Percentiles rank a stretch among this genome's conserved stretches.
phyloP scores from a whole-genome alignment of 1,140 invertebrate species.

The Lepidurus arcticus region DNA sequence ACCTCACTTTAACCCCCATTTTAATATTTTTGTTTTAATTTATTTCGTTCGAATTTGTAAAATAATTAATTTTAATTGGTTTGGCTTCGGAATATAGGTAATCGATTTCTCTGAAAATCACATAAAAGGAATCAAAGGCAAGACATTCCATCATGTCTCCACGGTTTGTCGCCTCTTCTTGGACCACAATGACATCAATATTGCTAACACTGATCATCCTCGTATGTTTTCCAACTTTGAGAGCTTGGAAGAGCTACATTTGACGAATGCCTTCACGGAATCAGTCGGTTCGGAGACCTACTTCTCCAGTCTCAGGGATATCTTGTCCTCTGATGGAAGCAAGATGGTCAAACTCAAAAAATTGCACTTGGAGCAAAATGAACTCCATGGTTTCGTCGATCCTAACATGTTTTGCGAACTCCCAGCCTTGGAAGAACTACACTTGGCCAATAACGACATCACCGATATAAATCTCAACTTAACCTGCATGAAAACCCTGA shows the following conservation, averaged over 20 bases:
- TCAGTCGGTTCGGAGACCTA: conserved; percentile 39
- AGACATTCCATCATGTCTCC: conserved; percentile 67
- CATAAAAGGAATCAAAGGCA: conserved; percentile 67
- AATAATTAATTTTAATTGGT: neutral
- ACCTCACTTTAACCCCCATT: no score
- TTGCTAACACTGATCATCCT: conserved; percentile 59
- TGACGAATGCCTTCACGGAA: conserved; percentile 69
- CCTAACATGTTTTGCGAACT: conserved; percentile 63
- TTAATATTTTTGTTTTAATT: no score
- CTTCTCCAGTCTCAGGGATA: conserved; percentile 54
- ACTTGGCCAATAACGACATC: conserved; percentile 59
- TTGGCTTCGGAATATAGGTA: neutral
- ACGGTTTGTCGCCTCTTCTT: conserved; percentile 64
- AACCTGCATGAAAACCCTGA: conserved; percentile 57
- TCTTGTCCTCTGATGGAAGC: conserved; percentile 59
- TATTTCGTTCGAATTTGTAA: no score
- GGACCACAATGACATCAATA: conserved; percentile 65
- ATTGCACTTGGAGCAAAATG: conserved; percentile 71
- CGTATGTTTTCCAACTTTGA: conserved; percentile 71
- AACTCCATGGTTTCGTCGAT: conserved; percentile 55
- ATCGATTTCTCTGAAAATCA: conserved; percentile 70
- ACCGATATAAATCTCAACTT: conserved; percentile 59
- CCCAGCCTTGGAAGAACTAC: conserved; percentile 58
- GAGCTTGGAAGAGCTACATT: conserved; percentile 62
- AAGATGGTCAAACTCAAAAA: conserved; percentile 61